Evolutionary conservation across 2,113 vertebrate species (phyloP).

Genomic region (Monopterus albus): DNA sequence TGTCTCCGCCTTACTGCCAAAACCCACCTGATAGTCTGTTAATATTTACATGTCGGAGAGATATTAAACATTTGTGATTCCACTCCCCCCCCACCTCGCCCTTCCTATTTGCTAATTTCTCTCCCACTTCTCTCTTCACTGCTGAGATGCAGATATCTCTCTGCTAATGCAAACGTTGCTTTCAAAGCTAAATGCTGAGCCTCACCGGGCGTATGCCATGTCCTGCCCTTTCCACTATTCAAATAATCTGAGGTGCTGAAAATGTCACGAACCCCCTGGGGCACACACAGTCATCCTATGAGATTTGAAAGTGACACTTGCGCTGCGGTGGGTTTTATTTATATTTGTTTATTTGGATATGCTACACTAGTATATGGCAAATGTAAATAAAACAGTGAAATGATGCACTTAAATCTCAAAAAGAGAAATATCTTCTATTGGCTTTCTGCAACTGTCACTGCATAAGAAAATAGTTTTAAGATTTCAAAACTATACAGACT

Average conservation of each 20-base stretch:
- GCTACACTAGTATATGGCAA: not conserved
- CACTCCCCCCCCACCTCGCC: too few species aligned
- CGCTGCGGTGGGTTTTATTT: not conserved
- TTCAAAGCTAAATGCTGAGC: slow-evolving; percentile 48
- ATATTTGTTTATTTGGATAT: too few species aligned
- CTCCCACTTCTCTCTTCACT: not conserved
- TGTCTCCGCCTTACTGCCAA: not conserved
- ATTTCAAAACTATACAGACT: not conserved
- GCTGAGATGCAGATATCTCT: slow-evolving; percentile 4
- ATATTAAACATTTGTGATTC: not conserved
- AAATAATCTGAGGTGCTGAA: slow-evolving; percentile 52
- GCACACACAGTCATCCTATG: slow-evolving; percentile 18
- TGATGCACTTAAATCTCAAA: slow-evolving; percentile 18
- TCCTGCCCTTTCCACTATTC: slow-evolving; percentile 57
- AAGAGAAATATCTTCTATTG: not conserved
- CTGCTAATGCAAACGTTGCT: slow-evolving; percentile 55
- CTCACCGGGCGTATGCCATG: slow-evolving; percentile 33
- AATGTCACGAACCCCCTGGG: slow-evolving; percentile 54
- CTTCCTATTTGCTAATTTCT: slow-evolving; percentile 2
- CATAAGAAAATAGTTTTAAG: not conserved
- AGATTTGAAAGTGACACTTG: slow-evolving; percentile 30
- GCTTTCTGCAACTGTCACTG: not conserved
- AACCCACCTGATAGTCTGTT: slow-evolving; percentile 18
- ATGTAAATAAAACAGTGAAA: slow-evolving; percentile 8
- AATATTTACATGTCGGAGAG: slow-evolving; percentile 19